Evolutionary conservation across 1,140 invertebrate genomes (phyloP).

Genomic region (Nasonia longicornis): DNA sequence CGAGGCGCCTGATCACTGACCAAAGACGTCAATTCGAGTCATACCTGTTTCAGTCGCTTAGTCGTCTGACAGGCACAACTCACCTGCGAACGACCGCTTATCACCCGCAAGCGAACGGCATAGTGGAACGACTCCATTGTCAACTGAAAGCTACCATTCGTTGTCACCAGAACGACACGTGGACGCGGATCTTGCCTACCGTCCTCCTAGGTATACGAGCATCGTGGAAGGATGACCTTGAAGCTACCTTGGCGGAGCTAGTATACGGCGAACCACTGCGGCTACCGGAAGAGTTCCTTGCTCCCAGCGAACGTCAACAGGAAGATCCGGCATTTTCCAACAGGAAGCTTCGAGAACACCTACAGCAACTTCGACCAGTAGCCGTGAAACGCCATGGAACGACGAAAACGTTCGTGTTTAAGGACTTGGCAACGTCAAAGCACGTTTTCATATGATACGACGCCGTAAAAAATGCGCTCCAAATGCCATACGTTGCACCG

Average conservation of each 20-base stretch:
- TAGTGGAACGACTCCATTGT: constrained; percentile 61
- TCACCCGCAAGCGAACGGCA: constrained; percentile 59
- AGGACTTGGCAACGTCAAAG: neutral
- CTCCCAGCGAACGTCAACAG: neutral
- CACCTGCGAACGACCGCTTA: constrained; percentile 45
- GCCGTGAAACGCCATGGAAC: neutral
- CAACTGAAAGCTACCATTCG: constrained; percentile 54
- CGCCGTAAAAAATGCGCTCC: neutral
- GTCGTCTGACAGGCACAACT: too few relatives aligned
- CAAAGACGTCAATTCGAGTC: too few relatives aligned
- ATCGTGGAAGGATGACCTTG: neutral
- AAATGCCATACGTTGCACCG: neutral
- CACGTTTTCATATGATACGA: neutral
- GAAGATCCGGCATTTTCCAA: neutral
- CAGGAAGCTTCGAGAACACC: neutral
- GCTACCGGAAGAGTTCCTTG: constrained; percentile 1
- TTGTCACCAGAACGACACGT: neutral
- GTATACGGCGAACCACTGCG: neutral
- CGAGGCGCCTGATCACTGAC: too few relatives aligned
- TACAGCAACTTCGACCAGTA: neutral
- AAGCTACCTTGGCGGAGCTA: neutral
- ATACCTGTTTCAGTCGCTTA: too few relatives aligned
- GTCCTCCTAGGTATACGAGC: constrained; percentile 17
- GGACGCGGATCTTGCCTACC: neutral
- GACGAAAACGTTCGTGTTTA: neutral